Evolutionary conservation across 2,113 vertebrate genomes (phyloP).

Genomic region (Capricornis sumatraensis): DNA sequence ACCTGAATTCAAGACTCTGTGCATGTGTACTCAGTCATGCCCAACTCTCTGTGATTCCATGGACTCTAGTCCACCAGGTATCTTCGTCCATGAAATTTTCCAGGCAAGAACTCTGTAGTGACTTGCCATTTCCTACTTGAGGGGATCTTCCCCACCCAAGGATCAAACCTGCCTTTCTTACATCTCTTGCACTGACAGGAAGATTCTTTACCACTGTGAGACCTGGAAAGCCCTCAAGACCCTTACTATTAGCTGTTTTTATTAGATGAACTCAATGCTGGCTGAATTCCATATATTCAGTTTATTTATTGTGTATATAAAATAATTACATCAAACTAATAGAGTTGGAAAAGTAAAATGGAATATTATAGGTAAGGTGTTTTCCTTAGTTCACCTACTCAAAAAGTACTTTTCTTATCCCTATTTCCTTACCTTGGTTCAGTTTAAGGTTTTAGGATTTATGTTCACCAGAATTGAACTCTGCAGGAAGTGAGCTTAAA

Average conservation of each 20-base stretch:
- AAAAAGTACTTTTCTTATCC: not conserved
- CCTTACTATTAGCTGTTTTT: not conserved
- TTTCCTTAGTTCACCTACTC: not conserved
- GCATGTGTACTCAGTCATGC: rapidly evolving
- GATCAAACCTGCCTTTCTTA: not conserved
- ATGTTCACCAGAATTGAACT: not conserved
- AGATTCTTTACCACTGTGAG: not conserved
- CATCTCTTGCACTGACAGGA: not conserved
- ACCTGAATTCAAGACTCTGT: not conserved
- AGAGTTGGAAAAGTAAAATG: not conserved
- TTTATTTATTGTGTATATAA: not conserved
- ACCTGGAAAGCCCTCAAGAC: not conserved
- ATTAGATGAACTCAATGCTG: not conserved
- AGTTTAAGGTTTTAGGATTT: not conserved
- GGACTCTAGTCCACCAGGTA: not conserved
- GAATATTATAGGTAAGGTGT: not conserved
- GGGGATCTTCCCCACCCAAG: not conserved
- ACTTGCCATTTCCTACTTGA: not conserved
- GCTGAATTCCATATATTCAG: not conserved
- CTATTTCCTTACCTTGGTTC: not conserved
- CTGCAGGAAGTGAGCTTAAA: not conserved
- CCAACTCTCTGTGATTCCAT: not conserved
- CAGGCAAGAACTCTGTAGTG: not conserved
- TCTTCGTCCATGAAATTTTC: not conserved
- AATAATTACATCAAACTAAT: not conserved